A percentile compares a stretch with the other conserved stretches of the same genome.
Evolutionary conservation across 2,888 invertebrate species (phyloP).

Genomic region (Mechanitis mazaeus): DNA sequence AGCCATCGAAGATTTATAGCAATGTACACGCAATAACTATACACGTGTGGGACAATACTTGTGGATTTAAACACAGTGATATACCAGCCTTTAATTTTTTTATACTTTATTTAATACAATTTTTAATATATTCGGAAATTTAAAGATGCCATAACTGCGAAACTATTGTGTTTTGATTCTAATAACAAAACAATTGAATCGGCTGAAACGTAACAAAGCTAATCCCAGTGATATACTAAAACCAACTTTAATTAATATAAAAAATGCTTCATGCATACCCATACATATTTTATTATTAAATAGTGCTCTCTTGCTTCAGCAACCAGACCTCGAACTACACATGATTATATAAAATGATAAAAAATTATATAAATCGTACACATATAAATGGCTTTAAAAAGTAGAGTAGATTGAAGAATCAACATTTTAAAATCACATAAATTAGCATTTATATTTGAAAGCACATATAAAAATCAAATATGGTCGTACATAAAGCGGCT

Average conservation of each 20-base stretch:
- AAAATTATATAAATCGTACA: background rate
- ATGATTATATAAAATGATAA: background rate
- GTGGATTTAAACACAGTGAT: slow-evolving; percentile 20
- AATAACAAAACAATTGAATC: too few relatives aligned
- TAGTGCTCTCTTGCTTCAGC: too few relatives aligned
- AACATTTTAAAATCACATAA: slow-evolving; percentile 12
- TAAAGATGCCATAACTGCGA: too few relatives aligned
- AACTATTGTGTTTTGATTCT: too few relatives aligned
- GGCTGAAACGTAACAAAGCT: too few relatives aligned
- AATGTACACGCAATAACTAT: slow-evolving; percentile 56
- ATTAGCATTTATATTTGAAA: slow-evolving; percentile 18
- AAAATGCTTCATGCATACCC: too few relatives aligned
- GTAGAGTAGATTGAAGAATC: slow-evolving; percentile 8
- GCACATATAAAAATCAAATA: slow-evolving; percentile 16
- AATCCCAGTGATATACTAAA: too few relatives aligned
- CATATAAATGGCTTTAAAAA: slow-evolving; percentile 9
- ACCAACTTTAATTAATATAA: too few relatives aligned
- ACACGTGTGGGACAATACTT: slow-evolving; percentile 29
- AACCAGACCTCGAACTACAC: too few relatives aligned
- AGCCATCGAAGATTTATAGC: slow-evolving; percentile 59
- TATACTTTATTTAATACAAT: background rate
- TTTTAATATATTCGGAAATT: too few relatives aligned
- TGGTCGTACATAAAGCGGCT: background rate
- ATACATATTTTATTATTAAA: too few relatives aligned
- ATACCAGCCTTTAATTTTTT: slow-evolving; percentile 3